Conservation (phyloP, 2,797 vertebrate genomes). For the Sternarchorhynchus goeldii region DNA sequence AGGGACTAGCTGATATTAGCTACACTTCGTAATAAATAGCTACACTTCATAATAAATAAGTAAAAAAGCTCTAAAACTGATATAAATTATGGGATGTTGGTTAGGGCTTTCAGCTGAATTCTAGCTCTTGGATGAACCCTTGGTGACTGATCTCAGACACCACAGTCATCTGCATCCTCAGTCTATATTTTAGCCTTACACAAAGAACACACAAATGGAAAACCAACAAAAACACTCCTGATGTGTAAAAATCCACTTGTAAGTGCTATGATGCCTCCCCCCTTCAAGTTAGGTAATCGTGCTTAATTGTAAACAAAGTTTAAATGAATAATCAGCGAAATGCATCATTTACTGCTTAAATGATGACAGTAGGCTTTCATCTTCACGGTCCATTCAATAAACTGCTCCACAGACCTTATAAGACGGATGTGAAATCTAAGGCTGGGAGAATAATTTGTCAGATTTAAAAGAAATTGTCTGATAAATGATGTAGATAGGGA, state of each 20-base stretch:
- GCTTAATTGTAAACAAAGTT: neutral
- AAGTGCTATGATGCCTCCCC: neutral
- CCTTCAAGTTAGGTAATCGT: neutral
- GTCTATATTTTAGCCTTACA: neutral
- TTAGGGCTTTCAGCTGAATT: too few species aligned
- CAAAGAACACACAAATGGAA: neutral
- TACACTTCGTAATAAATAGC: too few species aligned
- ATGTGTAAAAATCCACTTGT: neutral
- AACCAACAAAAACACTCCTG: neutral
- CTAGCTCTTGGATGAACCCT: too few species aligned
- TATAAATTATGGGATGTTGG: too few species aligned
- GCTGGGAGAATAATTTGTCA: neutral
- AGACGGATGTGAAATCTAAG: neutral
- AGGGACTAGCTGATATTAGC: too few species aligned
- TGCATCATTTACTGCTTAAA: neutral
- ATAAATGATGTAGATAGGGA: conserved; percentile 37
- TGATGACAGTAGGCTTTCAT: neutral
- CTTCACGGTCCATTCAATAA: neutral
- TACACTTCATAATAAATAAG: neutral
- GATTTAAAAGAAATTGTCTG: conserved; percentile 14
- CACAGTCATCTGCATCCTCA: too few species aligned
- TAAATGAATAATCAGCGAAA: neutral
- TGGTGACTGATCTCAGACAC: too few species aligned
- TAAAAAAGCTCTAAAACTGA: neutral
- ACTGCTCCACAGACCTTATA: too few species aligned